Evolutionary conservation across 2,113 vertebrate genomes (phyloP).

Genomic region (Microtus richardsoni): DNA sequence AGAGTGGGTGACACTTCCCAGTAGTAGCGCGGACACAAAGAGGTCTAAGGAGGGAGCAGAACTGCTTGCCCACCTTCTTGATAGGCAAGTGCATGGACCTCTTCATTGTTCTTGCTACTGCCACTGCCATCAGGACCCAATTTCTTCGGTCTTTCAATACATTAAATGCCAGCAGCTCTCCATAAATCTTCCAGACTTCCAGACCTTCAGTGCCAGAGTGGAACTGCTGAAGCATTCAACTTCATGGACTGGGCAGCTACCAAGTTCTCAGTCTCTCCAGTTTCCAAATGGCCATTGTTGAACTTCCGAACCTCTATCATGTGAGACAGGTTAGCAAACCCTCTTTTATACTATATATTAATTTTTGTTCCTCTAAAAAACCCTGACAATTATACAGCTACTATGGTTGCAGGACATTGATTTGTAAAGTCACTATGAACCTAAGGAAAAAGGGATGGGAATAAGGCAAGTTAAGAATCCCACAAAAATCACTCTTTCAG

Average conservation of each 20-base stretch:
- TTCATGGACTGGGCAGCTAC: too few relatives aligned
- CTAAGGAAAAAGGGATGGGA: neutral
- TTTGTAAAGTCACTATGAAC: neutral
- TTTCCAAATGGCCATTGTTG: neutral
- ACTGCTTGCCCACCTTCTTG: neutral
- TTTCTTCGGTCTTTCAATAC: too few relatives aligned
- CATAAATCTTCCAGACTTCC: neutral
- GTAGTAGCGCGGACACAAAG: neutral
- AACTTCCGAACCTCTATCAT: neutral
- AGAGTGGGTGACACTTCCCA: neutral
- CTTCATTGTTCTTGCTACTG: neutral
- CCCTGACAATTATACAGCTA: neutral
- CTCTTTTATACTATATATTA: neutral
- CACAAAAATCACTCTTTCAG: neutral
- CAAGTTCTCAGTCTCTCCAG: neutral
- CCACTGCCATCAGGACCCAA: neutral
- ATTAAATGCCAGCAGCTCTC: neutral
- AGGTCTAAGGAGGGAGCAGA: neutral
- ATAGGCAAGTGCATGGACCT: too few relatives aligned
- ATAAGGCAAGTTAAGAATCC: conserved; percentile 1
- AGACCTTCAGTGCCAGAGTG: neutral
- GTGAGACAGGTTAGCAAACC: too few relatives aligned
- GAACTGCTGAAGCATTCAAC: neutral
- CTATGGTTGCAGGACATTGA: neutral
- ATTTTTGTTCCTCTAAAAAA: neutral